Evolutionary conservation across 2,113 vertebrate species (phyloP).

Genomic region (Panthera uncia): DNA sequence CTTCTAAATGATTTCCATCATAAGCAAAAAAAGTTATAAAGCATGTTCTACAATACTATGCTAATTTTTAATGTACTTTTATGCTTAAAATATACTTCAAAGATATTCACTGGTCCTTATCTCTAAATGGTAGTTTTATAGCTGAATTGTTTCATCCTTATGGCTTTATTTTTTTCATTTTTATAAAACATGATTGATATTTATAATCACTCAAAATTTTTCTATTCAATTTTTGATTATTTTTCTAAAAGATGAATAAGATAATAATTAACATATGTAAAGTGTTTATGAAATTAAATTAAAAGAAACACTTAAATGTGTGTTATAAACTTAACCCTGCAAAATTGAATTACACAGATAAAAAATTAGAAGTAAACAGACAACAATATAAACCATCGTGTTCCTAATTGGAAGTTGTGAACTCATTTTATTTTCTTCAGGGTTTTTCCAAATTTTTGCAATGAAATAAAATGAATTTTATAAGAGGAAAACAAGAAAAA

Average conservation of each 20-base stretch:
- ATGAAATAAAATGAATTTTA: neutral
- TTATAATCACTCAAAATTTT: neutral
- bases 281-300: neutral
- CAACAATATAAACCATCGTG: neutral
- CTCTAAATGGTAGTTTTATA: neutral
- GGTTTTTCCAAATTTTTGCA: neutral
- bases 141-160: neutral
- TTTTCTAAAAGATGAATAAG: constrained; percentile 1
- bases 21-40: neutral
- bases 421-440: neutral
- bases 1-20: constrained; percentile 48
- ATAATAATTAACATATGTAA: neutral
- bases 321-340: neutral
- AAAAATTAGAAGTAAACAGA: neutral
- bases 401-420: neutral
- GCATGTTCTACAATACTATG: neutral
- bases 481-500: neutral
- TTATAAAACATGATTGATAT: neutral
- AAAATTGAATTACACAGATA: neutral
- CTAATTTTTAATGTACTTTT: constrained; percentile 1
- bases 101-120: neutral
- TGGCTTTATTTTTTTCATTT: neutral
- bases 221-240: neutral
- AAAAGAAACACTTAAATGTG: neutral
- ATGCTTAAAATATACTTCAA: neutral